Conservation (phyloP, 2,888 invertebrate genomes). For the Cloeon dipterum region DNA sequence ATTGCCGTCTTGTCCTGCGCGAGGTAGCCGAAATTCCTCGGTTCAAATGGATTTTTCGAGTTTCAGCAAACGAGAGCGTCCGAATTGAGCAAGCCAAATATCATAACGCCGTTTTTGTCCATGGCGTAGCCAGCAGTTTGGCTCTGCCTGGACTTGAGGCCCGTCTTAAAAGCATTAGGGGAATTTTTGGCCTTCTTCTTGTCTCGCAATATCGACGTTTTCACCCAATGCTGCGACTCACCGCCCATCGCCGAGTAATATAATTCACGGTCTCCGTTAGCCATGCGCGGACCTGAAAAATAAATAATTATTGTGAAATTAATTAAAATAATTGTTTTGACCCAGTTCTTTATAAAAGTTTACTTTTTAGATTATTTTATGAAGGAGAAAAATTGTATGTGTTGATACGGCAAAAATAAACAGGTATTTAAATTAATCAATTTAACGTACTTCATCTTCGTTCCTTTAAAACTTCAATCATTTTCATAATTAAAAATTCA, state of each 20-base stretch:
- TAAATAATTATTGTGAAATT: no score
- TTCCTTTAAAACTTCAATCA: no score
- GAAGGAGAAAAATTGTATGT: no score
- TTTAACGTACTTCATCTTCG: no score
- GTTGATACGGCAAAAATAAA: no score
- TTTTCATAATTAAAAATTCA: no score
- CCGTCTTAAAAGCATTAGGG: constrained; percentile 3
- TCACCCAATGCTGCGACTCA: constrained; percentile 36
- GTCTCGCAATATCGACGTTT: constrained; percentile 13
- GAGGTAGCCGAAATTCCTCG: constrained; percentile 15
- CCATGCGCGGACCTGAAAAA: constrained; percentile 6
- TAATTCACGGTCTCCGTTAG: constrained; percentile 19
- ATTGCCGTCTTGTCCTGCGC: constrained; percentile 7
- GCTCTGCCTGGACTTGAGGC: constrained; percentile 9
- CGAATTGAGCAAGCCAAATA: constrained; percentile 15
- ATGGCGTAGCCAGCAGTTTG: constrained; percentile 14
- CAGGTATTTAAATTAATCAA: no score
- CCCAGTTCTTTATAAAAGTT: no score
- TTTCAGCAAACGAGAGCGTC: constrained; percentile 19
- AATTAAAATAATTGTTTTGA: no score
- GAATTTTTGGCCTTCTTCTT: neutral
- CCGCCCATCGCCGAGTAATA: constrained; percentile 49
- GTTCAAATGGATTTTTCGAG: constrained; percentile 13
- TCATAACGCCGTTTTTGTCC: constrained; percentile 16
- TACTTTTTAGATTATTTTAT: no score